Percentiles rank a stretch among this genome's conserved stretches.
phyloP scores from a whole-genome alignment of 1,140 invertebrate genomes.

The Drepana arcuata region DNA sequence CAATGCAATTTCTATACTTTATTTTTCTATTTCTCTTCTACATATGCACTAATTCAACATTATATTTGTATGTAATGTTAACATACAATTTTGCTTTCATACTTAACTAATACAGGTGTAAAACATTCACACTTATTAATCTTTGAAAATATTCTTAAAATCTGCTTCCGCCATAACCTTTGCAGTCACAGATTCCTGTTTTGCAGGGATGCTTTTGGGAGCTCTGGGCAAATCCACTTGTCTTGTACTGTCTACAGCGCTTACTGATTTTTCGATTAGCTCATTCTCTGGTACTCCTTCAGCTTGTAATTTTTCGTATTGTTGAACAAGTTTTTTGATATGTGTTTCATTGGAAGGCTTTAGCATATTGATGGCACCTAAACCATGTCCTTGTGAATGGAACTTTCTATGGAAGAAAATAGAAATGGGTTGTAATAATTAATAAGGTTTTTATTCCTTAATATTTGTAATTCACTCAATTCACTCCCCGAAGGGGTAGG shows the following conservation, averaged over 20 bases:
- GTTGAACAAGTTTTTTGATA: slow-evolving; percentile 74
- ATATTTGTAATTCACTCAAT: too few relatives aligned
- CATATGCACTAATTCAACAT: too few relatives aligned
- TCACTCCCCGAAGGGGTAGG: too few relatives aligned
- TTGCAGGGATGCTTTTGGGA: slow-evolving; percentile 11
- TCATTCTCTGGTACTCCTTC: slow-evolving; percentile 69
- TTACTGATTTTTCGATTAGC: slow-evolving; percentile 42
- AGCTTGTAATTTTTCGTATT: slow-evolving; percentile 70
- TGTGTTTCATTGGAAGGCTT: slow-evolving; percentile 63
- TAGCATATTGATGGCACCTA: slow-evolving; percentile 68
- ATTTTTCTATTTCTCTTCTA: too few relatives aligned
- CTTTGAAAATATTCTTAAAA: slow-evolving; percentile 61
- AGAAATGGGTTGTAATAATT: slow-evolving; percentile 5
- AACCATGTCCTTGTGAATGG: slow-evolving; percentile 71
- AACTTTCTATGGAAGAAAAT: slow-evolving; percentile 73
- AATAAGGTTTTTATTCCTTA: too few relatives aligned
- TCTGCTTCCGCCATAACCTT: slow-evolving; percentile 42
- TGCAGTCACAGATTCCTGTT: slow-evolving; percentile 32
- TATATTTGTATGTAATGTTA: too few relatives aligned
- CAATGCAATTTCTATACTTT: too few relatives aligned
- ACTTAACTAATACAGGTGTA: too few relatives aligned
- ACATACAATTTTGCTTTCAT: too few relatives aligned
- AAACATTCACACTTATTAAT: too few relatives aligned
- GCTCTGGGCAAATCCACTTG: slow-evolving; percentile 16
- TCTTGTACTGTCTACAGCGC: slow-evolving; percentile 23